Evolutionary conservation across 2,797 vertebrate genomes (phyloP), one percentile per base, ranked within the genome.

Genomic region (Periparus ater): DNA sequence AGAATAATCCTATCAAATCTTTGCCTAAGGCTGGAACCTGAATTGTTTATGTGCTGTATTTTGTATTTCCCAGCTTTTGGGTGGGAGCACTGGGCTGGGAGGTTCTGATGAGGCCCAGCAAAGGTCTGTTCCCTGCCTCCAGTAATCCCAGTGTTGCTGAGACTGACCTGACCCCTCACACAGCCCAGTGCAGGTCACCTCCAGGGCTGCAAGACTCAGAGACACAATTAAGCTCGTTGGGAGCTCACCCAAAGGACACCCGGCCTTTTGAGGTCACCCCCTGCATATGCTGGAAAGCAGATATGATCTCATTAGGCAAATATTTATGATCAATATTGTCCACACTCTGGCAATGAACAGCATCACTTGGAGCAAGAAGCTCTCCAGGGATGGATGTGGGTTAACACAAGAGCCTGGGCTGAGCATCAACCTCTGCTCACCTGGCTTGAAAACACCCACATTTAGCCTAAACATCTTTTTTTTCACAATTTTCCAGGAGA

Each of bases 251-350:
- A 70, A 72, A 96, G 90, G 83, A 88, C 71, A 66, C 48, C 19
- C 17, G 80, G 65, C 72, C 66, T 92, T 89, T 36, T 42, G 81
- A 94, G 78, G 93, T 94, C 92, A 84, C 47, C 51, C 81, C 17
- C 19, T 75, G 81, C 68, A 82, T 70, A 85, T 38, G 70, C 68
- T 85, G 90, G 62, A 71, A 88, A 94, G 92, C 70, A 89, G 82
- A 91, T 88, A 88, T 88, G 36, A 88, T 85, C 82, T 96, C 92
- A 91, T 93, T 83, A 91, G 89, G 87, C 72, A 96, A 93, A 92
- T 89, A 92, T 86, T 93, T 92, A 63, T 91, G 95, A 95, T 94
- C 92, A 90, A 86, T 94, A 86, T 84, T 50, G 89, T 86, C 82
- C 85, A 76, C 58, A 92, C 66, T 67, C 45, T 44, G 55, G 55